phyloP scores from a whole-genome alignment of 2,797 vertebrate species.

The Carduelis carduelis region DNA sequence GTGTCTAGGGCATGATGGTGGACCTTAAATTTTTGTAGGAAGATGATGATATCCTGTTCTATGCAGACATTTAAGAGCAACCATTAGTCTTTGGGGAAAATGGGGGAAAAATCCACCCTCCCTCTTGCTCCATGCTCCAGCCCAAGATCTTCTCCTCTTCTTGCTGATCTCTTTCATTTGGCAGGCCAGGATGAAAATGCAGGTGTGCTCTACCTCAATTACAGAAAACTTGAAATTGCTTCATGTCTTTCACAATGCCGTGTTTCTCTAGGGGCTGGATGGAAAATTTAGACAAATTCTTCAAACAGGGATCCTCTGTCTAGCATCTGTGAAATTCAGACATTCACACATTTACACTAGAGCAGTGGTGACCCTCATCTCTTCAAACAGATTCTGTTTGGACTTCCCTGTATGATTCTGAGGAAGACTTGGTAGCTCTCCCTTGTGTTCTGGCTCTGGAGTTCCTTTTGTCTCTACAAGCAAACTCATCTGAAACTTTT shows the following conservation, averaged over 20 bases:
- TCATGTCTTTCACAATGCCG: background rate
- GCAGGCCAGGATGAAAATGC: background rate
- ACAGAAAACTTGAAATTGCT: background rate
- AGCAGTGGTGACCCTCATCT: background rate
- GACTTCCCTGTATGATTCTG: background rate
- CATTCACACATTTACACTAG: too few relatives aligned
- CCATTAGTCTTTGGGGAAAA: background rate
- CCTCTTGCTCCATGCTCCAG: background rate
- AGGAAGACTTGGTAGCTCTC: background rate
- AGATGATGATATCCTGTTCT: background rate
- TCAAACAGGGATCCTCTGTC: background rate
- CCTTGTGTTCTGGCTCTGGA: background rate
- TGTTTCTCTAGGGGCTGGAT: background rate
- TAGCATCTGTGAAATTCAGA: background rate
- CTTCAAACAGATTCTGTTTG: background rate
- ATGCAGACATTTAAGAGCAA: background rate
- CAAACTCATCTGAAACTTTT: background rate
- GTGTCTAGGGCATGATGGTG: too few relatives aligned
- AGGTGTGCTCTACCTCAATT: background rate
- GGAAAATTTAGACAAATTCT: background rate
- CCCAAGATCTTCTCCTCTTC: background rate
- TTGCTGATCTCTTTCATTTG: background rate
- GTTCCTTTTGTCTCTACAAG: background rate
- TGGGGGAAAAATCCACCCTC: background rate
- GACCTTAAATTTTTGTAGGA: background rate